Conservation (phyloP, 2,888 invertebrate species). For the Cantharis flavilabris region DNA sequence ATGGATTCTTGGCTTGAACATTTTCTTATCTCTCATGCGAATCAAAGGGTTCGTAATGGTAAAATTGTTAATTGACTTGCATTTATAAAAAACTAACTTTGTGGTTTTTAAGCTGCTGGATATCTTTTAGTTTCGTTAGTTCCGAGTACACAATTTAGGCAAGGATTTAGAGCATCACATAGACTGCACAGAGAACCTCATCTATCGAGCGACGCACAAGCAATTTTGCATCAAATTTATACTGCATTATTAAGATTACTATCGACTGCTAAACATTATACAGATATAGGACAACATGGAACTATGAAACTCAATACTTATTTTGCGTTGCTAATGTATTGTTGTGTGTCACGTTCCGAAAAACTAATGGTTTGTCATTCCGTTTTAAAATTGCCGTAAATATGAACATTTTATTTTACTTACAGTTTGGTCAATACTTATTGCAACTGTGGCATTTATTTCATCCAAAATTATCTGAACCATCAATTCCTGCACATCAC, state of each 20-base stretch:
- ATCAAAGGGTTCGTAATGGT: slow-evolving; percentile 85
- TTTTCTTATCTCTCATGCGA: slow-evolving; percentile 82
- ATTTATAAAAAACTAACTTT: background rate
- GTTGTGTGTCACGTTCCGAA: slow-evolving; percentile 87
- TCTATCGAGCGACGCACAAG: slow-evolving; percentile 61
- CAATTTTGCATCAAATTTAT: slow-evolving; percentile 69
- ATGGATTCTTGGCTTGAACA: slow-evolving; percentile 91
- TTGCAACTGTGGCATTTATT: slow-evolving; percentile 92
- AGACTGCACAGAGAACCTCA: slow-evolving; percentile 57
- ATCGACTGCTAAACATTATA: slow-evolving; percentile 83
- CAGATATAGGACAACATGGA: slow-evolving; percentile 84
- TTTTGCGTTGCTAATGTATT: slow-evolving; percentile 90
- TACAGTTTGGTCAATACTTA: slow-evolving; percentile 90
- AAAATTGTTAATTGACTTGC: slow-evolving; percentile 37
- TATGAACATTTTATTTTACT: slow-evolving; percentile 8
- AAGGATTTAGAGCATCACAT: slow-evolving; percentile 75
- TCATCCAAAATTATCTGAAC: slow-evolving; percentile 92
- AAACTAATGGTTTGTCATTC: slow-evolving; percentile 79
- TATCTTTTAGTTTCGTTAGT: slow-evolving; percentile 87
- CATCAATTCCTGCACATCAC: slow-evolving; percentile 92
- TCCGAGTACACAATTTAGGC: slow-evolving; percentile 88
- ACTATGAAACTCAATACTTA: slow-evolving; percentile 91
- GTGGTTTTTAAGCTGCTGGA: slow-evolving; percentile 72
- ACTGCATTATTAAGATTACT: slow-evolving; percentile 75
- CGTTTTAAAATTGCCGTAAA: background rate